These are phyloP conservation scores for Craseonycteris thonglongyai DNA, from an alignment of 2,113 vertebrate genomes.

Conservation along the genomic window DNA sequence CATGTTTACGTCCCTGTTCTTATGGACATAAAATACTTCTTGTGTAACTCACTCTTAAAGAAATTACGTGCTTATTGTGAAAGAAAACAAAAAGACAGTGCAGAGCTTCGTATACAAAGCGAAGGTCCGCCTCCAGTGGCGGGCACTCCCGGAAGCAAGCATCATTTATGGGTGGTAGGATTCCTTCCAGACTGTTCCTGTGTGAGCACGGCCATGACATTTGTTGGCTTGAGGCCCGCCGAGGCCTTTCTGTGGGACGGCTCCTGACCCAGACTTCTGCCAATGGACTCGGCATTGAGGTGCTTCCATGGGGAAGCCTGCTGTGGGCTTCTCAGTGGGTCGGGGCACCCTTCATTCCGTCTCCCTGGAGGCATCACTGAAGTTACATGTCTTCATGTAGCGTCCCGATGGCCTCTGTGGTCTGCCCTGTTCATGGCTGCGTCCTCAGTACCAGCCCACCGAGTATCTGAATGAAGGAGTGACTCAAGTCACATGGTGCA, in stretches of 20 bases:
- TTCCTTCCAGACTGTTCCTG: neutral
- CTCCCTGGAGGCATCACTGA: too few species aligned
- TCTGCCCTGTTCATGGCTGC: neutral
- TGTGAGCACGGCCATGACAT: fast-evolving
- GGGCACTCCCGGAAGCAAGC: neutral
- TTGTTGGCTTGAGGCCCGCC: neutral
- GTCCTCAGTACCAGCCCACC: neutral
- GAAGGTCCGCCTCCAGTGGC: too few species aligned
- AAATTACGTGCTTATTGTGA: neutral
- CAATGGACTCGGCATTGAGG: neutral
- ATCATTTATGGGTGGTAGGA: neutral
- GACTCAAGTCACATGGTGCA: neutral
- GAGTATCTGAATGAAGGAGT: neutral
- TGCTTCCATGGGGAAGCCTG: neutral
- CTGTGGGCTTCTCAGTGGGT: neutral
- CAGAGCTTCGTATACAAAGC: neutral
- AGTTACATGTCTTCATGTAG: neutral
- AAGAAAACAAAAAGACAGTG: neutral
- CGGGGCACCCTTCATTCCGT: neutral
- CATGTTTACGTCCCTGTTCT: neutral
- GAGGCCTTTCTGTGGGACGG: neutral
- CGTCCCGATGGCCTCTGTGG: neutral
- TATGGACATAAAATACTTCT: neutral
- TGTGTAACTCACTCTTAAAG: neutral
- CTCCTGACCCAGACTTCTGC: neutral